phyloP scores from a whole-genome alignment of 2,888 invertebrate genomes.

The Ophioninae sp. region DNA sequence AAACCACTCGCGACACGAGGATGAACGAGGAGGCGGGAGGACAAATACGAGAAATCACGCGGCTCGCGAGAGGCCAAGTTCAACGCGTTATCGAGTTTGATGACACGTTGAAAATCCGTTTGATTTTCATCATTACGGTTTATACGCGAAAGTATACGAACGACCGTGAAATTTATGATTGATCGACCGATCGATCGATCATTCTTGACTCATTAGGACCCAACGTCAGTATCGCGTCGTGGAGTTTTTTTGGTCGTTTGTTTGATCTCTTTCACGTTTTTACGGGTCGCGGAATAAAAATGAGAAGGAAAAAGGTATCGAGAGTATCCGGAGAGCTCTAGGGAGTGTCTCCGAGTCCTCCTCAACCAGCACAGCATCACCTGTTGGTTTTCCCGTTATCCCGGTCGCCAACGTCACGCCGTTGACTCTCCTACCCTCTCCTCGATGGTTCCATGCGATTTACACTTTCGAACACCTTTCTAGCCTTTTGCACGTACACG shows the following conservation, averaged over 20 bases:
- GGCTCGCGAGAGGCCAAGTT: background rate
- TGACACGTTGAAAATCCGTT: no score
- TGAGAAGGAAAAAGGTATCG: constrained; percentile 26
- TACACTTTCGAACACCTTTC: background rate
- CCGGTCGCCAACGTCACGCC: constrained; percentile 70
- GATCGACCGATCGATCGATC: no score
- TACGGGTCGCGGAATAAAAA: background rate
- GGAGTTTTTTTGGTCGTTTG: no score
- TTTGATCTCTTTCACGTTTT: background rate
- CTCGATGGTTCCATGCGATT: constrained; percentile 16
- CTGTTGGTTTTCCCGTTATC: constrained; percentile 76
- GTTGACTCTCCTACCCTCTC: constrained; percentile 40
- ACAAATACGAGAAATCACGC: constrained; percentile 15
- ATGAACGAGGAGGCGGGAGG: constrained; percentile 21
- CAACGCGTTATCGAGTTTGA: no score
- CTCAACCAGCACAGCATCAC: constrained; percentile 75
- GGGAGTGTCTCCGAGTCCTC: constrained; percentile 75
- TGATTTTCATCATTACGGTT: no score
- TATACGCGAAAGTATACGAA: no score
- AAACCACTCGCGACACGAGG: background rate
- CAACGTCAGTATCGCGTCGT: no score
- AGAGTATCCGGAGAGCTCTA: constrained; percentile 55
- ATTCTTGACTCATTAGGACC: no score
- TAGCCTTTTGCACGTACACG: constrained; percentile 43
- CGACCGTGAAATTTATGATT: no score